Evolutionary conservation across 2,797 vertebrate species (phyloP).

Genomic region (Momotus momota): DNA sequence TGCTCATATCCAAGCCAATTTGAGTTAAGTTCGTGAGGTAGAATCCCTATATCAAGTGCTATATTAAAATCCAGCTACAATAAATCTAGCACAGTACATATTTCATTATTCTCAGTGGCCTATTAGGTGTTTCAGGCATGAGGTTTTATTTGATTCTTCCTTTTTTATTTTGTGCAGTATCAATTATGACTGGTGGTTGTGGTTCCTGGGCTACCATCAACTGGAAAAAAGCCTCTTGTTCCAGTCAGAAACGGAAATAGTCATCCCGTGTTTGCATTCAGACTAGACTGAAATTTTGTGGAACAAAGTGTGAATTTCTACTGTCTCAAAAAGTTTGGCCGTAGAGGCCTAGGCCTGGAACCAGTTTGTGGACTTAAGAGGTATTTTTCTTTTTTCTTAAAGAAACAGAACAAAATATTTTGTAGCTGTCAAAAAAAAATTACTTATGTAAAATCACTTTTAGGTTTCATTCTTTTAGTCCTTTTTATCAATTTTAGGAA

Average conservation of each 20-base stretch:
- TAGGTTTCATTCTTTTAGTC: neutral
- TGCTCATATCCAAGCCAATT: neutral
- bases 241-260: neutral
- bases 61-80: neutral
- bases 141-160: neutral
- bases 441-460: neutral
- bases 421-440: neutral
- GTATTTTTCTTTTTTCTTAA: neutral
- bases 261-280: neutral
- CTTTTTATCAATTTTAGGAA: neutral
- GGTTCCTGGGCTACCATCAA: neutral
- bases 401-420: neutral
- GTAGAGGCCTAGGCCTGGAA: neutral
- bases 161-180: neutral
- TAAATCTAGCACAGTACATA: neutral
- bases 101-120: neutral
- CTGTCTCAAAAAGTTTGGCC: neutral
- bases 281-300: neutral
- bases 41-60: neutral
- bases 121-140: neutral
- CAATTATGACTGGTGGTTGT: neutral
- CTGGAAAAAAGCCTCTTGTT: neutral
- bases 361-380: neutral
- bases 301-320: neutral
- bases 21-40: slow-evolving; percentile 7